Evolutionary conservation across 2,888 invertebrate genomes (phyloP).

Genomic region (Digitonthophagus gazella): DNA sequence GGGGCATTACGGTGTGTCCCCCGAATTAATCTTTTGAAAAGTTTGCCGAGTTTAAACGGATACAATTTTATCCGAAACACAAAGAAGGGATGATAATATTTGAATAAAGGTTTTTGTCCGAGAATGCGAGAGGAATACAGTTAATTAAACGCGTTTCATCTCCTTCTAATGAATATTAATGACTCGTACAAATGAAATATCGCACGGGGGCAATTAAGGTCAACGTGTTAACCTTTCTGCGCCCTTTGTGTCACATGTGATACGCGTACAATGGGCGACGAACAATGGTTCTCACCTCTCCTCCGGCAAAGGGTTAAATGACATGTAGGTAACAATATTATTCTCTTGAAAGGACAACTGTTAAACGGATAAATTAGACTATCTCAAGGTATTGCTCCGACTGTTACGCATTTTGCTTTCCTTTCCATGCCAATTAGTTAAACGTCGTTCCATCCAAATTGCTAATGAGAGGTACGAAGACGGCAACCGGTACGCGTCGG

Average conservation of each 20-base stretch:
- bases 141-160: neutral
- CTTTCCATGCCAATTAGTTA: no score
- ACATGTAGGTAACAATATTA: neutral
- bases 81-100: neutral
- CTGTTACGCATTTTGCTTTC: no score
- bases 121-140: neutral
- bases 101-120: neutral
- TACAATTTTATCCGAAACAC: conserved; percentile 8
- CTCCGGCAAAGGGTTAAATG: neutral
- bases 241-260: neutral
- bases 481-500: neutral
- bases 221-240: neutral
- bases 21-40: conserved; percentile 11
- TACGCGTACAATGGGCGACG: neutral
- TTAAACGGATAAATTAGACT: neutral
- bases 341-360: neutral
- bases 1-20: conserved; percentile 15
- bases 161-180: neutral
- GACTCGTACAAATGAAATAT: neutral
- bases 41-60: conserved; percentile 10
- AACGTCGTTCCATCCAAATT: no score
- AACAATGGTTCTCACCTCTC: neutral
- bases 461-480: neutral
- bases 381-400: neutral
- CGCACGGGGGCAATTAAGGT: neutral